Percentiles rank a stretch among this genome's conserved stretches.
Evolutionary conservation across 2,113 vertebrate species (phyloP).

Genomic region (Platichthys flesus): DNA sequence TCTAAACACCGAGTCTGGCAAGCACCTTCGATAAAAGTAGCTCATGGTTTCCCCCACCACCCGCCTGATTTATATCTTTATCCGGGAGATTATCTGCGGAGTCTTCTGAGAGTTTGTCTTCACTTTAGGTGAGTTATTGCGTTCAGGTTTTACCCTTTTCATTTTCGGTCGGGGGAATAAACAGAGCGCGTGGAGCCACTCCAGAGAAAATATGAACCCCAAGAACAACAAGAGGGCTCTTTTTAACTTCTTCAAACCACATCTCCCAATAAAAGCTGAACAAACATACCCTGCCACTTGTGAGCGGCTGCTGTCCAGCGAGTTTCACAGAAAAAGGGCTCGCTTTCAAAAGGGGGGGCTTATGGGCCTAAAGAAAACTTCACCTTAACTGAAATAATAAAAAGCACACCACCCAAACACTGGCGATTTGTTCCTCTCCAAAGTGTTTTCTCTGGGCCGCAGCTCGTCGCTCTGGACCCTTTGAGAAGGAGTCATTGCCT

Average conservation of each 20-base stretch:
- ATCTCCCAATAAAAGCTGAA: constrained; percentile 88
- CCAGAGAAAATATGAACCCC: constrained; percentile 83
- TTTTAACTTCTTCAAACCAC: constrained; percentile 87
- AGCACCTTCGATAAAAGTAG: constrained; percentile 28
- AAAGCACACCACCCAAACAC: constrained; percentile 70
- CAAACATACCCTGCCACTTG: constrained; percentile 84
- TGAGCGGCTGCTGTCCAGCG: constrained; percentile 76
- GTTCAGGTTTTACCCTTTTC: constrained; percentile 67
- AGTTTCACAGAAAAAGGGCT: constrained; percentile 70
- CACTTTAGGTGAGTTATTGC: constrained; percentile 77
- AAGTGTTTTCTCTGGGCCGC: constrained; percentile 57
- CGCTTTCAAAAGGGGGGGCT: constrained; percentile 68
- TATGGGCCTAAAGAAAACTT: constrained; percentile 77
- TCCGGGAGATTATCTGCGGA: constrained; percentile 63
- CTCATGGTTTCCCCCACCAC: constrained; percentile 40
- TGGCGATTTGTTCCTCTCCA: constrained; percentile 65
- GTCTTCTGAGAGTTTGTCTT: constrained; percentile 69
- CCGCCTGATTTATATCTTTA: constrained; percentile 56
- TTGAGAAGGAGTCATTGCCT: constrained; percentile 4
- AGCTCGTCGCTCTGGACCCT: constrained; percentile 33
- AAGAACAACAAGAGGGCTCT: constrained; percentile 85
- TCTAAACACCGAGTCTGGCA: constrained; percentile 38
- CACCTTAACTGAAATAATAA: constrained; percentile 80
- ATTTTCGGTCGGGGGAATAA: constrained; percentile 72
- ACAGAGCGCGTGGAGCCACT: constrained; percentile 75